phyloP scores from a whole-genome alignment of 1,140 invertebrate species.

The Zaprionus africanus region DNA sequence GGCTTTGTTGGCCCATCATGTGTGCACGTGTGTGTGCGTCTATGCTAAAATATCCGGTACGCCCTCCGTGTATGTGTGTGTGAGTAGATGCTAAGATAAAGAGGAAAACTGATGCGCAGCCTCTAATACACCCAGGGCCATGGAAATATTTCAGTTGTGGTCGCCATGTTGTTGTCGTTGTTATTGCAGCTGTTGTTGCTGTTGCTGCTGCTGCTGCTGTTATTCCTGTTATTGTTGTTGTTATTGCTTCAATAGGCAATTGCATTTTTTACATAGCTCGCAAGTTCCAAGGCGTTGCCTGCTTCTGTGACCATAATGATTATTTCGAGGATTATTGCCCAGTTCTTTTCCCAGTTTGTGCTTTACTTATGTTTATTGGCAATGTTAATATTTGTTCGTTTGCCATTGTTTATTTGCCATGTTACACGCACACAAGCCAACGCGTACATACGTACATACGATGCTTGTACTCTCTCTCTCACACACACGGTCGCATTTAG shows the following conservation, averaged over 20 bases:
- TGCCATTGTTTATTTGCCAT: constrained; percentile 67
- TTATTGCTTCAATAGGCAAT: constrained; percentile 72
- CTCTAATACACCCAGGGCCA: constrained; percentile 49
- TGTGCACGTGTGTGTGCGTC: constrained; percentile 4
- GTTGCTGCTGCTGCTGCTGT: background rate
- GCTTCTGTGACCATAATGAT: constrained; percentile 74
- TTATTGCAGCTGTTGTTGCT: constrained; percentile 44
- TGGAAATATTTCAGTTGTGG: constrained; percentile 58
- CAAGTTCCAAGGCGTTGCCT: constrained; percentile 46
- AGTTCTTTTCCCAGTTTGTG: constrained; percentile 44
- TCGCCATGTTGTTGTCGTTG: constrained; percentile 26
- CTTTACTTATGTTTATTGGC: constrained; percentile 71
- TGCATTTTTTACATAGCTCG: constrained; percentile 77
- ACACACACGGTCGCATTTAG: constrained; percentile 55
- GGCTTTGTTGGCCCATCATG: constrained; percentile 33
- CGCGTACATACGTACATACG: background rate
- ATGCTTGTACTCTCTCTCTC: background rate
- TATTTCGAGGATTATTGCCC: constrained; percentile 76
- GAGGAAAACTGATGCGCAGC: constrained; percentile 27
- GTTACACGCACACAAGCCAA: constrained; percentile 51
- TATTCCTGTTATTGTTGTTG: constrained; percentile 46
- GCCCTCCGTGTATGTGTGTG: background rate
- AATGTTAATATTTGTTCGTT: constrained; percentile 77
- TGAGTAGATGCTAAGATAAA: constrained; percentile 62
- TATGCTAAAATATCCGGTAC: constrained; percentile 4